Percentiles rank a stretch among this genome's conserved stretches.
These are phyloP conservation scores for Leptinotarsa tumamoca DNA, from an alignment of 2,888 invertebrate genomes.

Conservation along the genomic window DNA sequence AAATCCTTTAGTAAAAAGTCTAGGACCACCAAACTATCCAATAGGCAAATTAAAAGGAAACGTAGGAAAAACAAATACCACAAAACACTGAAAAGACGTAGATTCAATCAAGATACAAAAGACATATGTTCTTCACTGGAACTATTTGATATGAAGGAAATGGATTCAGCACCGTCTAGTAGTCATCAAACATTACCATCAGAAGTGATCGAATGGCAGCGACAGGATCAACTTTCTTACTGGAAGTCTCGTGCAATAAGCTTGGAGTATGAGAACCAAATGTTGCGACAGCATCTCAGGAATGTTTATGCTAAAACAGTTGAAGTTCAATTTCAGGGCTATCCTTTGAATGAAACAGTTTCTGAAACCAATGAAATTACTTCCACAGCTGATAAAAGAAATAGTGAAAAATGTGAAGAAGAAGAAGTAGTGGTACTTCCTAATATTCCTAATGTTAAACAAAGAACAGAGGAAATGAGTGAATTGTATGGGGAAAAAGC, in stretches of 20 bases:
- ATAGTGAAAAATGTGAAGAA: constrained; percentile 38
- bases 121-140: constrained; percentile 55
- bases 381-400: constrained; percentile 33
- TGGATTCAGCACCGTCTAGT: constrained; percentile 51
- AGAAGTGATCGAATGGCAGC: constrained; percentile 66
- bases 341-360: constrained; percentile 19
- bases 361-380: constrained; percentile 40
- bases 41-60: constrained; percentile 46
- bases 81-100: constrained; percentile 45
- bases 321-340: constrained; percentile 48
- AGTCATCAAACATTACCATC: constrained; percentile 37
- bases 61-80: constrained; percentile 52
- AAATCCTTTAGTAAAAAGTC: not conserved
- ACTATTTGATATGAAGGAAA: constrained; percentile 56
- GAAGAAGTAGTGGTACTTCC: constrained; percentile 55
- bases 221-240: constrained; percentile 72
- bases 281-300: constrained; percentile 69
- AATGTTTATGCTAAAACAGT: constrained; percentile 59
- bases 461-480: constrained; percentile 64
- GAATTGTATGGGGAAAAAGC: constrained; percentile 76
- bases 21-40: constrained; percentile 27
- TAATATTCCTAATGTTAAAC: constrained; percentile 57
- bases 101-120: constrained; percentile 49
- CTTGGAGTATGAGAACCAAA: constrained; percentile 71
- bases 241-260: constrained; percentile 73